These are phyloP conservation scores for Epistrophe eligans DNA, from an alignment of 2,888 invertebrate species.

Conservation along the genomic window DNA sequence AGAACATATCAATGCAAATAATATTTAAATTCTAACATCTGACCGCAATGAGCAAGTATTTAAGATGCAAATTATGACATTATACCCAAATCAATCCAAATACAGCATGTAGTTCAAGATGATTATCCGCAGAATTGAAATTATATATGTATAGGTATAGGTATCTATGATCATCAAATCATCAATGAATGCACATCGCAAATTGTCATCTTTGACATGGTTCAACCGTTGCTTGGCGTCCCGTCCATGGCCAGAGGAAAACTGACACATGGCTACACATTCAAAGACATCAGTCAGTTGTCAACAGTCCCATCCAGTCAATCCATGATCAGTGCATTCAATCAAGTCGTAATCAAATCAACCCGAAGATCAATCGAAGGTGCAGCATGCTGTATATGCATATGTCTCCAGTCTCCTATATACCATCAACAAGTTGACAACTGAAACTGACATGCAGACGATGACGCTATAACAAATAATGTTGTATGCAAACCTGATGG, in stretches of 20 bases:
- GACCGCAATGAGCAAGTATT: neutral
- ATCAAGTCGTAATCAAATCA: constrained; percentile 75
- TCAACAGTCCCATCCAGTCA: constrained; percentile 68
- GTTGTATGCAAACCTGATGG: constrained; percentile 77
- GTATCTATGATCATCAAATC: constrained; percentile 23
- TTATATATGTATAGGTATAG: neutral
- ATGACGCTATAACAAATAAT: constrained; percentile 75
- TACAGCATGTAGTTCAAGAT: constrained; percentile 23
- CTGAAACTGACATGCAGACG: constrained; percentile 76
- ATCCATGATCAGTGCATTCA: constrained; percentile 71
- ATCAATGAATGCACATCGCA: constrained; percentile 46
- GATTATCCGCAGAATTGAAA: constrained; percentile 45
- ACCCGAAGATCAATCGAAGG: constrained; percentile 68
- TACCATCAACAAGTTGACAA: constrained; percentile 58
- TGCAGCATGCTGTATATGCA: constrained; percentile 62
- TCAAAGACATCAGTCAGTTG: constrained; percentile 71
- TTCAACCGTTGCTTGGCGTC: constrained; percentile 11
- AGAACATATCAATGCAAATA: neutral
- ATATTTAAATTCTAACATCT: neutral
- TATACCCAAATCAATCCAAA: constrained; percentile 45
- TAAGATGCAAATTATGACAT: constrained; percentile 41
- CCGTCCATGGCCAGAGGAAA: constrained; percentile 46
- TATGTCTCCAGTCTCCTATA: constrained; percentile 42
- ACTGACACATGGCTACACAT: constrained; percentile 72
- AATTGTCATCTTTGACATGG: constrained; percentile 67